Base-by-base conservation (phyloP, 2,888 invertebrate species). In the Folsomia manolachei region DNA sequence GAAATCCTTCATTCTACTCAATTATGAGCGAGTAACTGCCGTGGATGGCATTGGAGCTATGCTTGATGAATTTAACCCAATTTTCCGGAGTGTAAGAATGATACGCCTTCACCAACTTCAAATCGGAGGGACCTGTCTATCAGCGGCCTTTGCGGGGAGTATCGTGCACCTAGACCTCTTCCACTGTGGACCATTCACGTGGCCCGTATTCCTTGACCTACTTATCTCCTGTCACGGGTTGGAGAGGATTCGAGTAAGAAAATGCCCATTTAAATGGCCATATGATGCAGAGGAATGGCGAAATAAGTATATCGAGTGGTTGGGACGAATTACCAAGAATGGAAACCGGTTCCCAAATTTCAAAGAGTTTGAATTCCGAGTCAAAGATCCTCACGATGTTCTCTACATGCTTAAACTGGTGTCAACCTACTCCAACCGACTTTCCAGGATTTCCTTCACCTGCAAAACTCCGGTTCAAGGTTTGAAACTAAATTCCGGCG, bases 351-450 rank as follows among this genome's bases (percentile, higher is more conserved):
- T 69, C n/a, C 69, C 69, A 24, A 23, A 61, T 25, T 53, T 69
- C 19, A 61, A 61, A 24, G 27, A 27, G 2, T n/a, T 69, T 1
- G 69, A 69, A 19, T 69, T 69, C 39, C 27, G 69, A 60, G 69
- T 62, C 14, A 61, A 62, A 61, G 69, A 69, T 21, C 62, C 62
- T 4, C 69, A 69, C 26, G 69, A 69, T 21, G 69, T 69, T 18
- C 62, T 69, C 7, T 69, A 69, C 69, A 69, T 69, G 69, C 23
- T 23, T n/a, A 69, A 69, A 21, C 23, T 69, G 1, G n/a, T 69
- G 9, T 21, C 26, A 27, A 39, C 56, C 4, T 62, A 69, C 39
- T 69, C 69, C 2, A 61, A 26, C 1, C 1, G 39, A 19, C 69
- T 69, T 27, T 27, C 60, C 25, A 26, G 62, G 26, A n/a, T 69